Evolutionary conservation across 1,140 invertebrate species (phyloP).

Genomic region (Zaprionus africanus): DNA sequence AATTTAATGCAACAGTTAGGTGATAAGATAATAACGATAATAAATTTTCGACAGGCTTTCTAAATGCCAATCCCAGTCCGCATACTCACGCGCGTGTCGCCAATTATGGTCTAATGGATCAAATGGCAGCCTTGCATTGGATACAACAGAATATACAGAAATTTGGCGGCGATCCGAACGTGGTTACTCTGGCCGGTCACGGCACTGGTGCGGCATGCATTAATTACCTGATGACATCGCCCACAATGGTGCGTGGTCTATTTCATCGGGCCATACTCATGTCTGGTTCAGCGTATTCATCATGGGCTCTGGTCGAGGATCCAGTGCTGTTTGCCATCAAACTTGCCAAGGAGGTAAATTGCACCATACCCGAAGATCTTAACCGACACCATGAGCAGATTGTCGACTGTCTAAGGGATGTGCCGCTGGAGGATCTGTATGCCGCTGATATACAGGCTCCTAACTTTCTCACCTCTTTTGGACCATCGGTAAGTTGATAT

Average conservation of each 20-base stretch:
- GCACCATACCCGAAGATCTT: conserved; percentile 91
- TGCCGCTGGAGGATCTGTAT: conserved; percentile 91
- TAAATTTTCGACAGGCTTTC: conserved; percentile 87
- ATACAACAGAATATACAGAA: conserved; percentile 95
- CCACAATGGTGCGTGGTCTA: conserved; percentile 94
- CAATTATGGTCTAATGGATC: conserved; percentile 97
- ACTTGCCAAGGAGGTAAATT: conserved; percentile 94
- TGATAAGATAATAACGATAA: not conserved
- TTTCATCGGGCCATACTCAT: conserved; percentile 96
- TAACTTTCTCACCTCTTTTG: conserved; percentile 87
- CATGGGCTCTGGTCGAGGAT: conserved; percentile 96
- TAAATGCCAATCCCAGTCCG: conserved; percentile 93
- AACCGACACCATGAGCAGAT: conserved; percentile 91
- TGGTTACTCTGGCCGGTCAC: conserved; percentile 96
- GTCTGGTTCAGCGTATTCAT: conserved; percentile 96
- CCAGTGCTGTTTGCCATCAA: conserved; percentile 93
- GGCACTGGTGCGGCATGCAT: conserved; percentile 97
- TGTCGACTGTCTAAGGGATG: conserved; percentile 92
- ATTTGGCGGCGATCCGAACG: conserved; percentile 95
- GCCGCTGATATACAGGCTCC: conserved; percentile 91
- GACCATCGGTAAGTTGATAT: conserved; percentile 69
- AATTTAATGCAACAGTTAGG: not conserved
- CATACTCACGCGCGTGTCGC: conserved; percentile 92
- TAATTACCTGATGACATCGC: conserved; percentile 97
- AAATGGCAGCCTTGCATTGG: conserved; percentile 96